A percentile compares a stretch with the other conserved stretches of the same genome.
phyloP scores from a whole-genome alignment of 1,140 invertebrate species.

The Drosophila arawakana region DNA sequence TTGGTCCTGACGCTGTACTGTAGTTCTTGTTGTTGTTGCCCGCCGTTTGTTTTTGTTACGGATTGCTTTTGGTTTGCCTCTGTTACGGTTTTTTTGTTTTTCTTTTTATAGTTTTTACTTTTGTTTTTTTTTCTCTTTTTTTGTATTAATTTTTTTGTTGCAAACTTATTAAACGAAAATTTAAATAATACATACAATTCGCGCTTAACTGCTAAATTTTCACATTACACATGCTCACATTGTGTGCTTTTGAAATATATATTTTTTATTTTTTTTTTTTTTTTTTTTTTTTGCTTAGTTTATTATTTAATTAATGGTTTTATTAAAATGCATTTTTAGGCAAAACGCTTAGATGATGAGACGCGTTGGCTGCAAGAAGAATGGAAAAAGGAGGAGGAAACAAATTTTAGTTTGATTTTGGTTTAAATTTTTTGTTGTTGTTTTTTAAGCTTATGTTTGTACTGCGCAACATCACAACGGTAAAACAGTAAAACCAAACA shows the following conservation, averaged over 20 bases:
- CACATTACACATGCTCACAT: constrained; percentile 74
- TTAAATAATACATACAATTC: constrained; percentile 77
- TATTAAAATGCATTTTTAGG: constrained; percentile 66
- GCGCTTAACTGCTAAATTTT: constrained; percentile 69
- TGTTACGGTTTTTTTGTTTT: constrained; percentile 20
- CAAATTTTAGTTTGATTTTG: constrained; percentile 31
- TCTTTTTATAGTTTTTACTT: constrained; percentile 26
- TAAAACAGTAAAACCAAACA: constrained; percentile 44
- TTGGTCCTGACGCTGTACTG: constrained; percentile 39
- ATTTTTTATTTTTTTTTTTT: neutral
- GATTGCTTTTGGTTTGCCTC: constrained; percentile 9
- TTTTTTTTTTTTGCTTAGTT: constrained; percentile 27
- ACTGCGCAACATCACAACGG: constrained; percentile 34
- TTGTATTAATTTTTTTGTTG: constrained; percentile 30
- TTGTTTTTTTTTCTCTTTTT: constrained; percentile 37
- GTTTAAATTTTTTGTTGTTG: constrained; percentile 8
- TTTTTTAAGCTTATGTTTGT: constrained; percentile 19
- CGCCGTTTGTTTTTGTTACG: constrained; percentile 38
- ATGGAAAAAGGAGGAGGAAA: constrained; percentile 35
- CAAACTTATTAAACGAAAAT: constrained; percentile 66
- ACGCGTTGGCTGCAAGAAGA: constrained; percentile 54
- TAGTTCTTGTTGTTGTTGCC: constrained; percentile 20
- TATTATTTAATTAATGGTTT: constrained; percentile 36
- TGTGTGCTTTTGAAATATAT: constrained; percentile 35
- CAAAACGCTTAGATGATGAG: constrained; percentile 51